Evolutionary conservation across 1,140 invertebrate genomes (phyloP), one percentile per base, ranked within the genome.

Genomic region (Micrasema longulum): DNA sequence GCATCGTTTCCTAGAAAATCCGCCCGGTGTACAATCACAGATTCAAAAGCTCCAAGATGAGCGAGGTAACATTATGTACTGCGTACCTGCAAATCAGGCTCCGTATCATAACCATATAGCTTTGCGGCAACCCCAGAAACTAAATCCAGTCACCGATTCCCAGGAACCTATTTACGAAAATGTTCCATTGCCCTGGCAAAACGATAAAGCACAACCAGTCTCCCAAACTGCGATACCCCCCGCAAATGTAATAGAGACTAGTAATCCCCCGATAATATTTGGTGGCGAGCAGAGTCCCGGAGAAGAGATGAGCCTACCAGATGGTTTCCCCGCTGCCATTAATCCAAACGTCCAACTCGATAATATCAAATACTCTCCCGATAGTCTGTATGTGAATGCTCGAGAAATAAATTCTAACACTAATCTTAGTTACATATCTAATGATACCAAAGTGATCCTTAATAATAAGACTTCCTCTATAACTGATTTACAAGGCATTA

Each of bases 91-190:
- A 73, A 85, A 85, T 67, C 81, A 86, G 74, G 75, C 86, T 60
- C 84, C 85, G 6, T 85, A 83, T 72, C 80, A 81, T 76, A 77
- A 83, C 70, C 81, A 85, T 76, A 78, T 86, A 68, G 83, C 87
- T 31, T 71, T 87, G 9, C 85, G 85, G 3, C 81, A 84, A n/a
- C 81, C 82, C 50, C 83, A 84, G 62, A 82, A 82, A 63, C 52
- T 78, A 18, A 76, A 79, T 47, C 72, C 78, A 7, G 52, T 82
- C 16, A 82, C 77, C 31, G 84, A 85, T 72, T 81, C 87, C 0
- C 83, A 85, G 18, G 92, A 93, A 78, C 92, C 92, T 1, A 93
- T 93, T 68, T 93, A 93, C 78, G 91, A 93, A 78, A 93, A 93
- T 76, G 89, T 93, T 7, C 91, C 91, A 9, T 75, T 91, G 20